Evolutionary conservation across 2,113 vertebrate genomes (phyloP).

Genomic region (Apteryx owenii): DNA sequence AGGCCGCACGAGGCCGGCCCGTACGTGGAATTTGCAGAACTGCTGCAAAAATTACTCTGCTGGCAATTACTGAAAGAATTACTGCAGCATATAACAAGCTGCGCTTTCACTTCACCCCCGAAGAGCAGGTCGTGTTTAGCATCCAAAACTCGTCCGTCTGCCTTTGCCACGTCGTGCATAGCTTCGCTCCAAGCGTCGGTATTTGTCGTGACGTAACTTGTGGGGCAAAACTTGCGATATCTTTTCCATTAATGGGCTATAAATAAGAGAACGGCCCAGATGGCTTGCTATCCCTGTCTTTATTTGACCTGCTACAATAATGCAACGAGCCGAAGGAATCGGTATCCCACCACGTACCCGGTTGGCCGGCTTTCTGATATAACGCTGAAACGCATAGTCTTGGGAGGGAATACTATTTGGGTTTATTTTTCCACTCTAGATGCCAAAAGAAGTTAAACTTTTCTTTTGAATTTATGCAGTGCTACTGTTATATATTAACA

Average conservation of each 20-base stretch:
- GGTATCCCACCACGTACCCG: background rate
- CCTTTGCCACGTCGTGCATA: fast-evolving
- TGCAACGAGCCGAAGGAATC: background rate
- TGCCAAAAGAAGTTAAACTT: conserved; percentile 16
- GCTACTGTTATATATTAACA: background rate
- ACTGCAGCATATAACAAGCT: background rate
- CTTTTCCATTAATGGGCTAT: background rate
- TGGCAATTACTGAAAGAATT: background rate
- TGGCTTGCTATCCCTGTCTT: background rate
- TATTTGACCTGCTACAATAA: background rate
- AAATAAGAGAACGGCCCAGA: background rate
- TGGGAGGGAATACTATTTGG: background rate
- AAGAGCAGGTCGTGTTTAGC: background rate
- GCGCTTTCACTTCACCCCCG: background rate
- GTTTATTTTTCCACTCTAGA: background rate
- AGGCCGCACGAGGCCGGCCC: background rate
- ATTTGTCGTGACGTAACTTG: background rate
- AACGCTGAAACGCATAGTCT: background rate
- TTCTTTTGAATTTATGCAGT: background rate
- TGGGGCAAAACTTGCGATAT: background rate
- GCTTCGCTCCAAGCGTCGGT: background rate
- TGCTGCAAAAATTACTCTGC: background rate
- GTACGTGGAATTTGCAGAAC: background rate
- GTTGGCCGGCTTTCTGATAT: background rate
- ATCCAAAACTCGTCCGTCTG: background rate